Percentiles rank a stretch among this genome's conserved stretches.
These are phyloP conservation scores for Musca vetustissima DNA, from an alignment of 1,140 invertebrate genomes.

Conservation along the genomic window DNA sequence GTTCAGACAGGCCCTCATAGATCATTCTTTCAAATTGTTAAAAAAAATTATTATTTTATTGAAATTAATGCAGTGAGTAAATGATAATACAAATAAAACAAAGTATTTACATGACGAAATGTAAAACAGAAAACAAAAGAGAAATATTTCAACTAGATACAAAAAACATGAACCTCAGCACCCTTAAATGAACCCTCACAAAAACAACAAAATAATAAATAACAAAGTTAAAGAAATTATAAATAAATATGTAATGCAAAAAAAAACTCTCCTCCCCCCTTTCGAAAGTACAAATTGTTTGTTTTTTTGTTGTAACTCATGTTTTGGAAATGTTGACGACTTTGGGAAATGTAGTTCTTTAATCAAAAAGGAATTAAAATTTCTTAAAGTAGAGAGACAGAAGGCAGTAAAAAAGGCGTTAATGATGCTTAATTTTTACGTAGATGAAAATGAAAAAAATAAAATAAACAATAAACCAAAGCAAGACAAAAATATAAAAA, in stretches of 20 bases:
- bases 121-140: no score
- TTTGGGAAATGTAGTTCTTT: conserved; percentile 23
- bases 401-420: conserved; percentile 2
- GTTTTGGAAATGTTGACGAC: no score
- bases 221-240: conserved; percentile 30
- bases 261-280: conserved; percentile 53
- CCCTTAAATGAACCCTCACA: conserved; percentile 53
- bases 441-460: background rate
- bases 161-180: conserved; percentile 56
- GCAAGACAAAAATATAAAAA: no score
- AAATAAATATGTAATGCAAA: no score
- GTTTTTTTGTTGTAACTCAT: conserved; percentile 47
- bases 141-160: conserved; percentile 51
- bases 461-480: background rate
- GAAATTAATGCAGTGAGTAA: no score
- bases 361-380: conserved; percentile 1
- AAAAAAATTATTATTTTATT: no score
- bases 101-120: conserved; percentile 39
- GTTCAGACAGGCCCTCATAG: no score
- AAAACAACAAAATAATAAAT: conserved; percentile 33
- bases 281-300: conserved; percentile 57
- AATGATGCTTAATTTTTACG: conserved; percentile 1
- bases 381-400: background rate
- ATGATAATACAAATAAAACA: conserved; percentile 22
- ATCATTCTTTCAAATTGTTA: no score